Base-by-base conservation (phyloP, 2,797 vertebrate species). In the Meda fulgida region DNA sequence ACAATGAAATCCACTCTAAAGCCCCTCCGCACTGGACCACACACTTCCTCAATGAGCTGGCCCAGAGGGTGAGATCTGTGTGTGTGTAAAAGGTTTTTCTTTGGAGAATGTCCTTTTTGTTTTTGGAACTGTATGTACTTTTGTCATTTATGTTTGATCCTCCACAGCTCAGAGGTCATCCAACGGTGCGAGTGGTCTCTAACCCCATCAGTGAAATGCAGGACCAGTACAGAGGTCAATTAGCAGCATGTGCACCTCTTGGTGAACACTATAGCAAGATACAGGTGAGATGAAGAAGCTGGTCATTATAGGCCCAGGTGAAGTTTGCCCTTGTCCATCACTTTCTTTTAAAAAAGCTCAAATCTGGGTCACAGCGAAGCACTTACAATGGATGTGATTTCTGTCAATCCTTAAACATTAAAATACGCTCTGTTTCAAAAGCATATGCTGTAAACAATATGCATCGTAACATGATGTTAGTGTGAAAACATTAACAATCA, bases 11-110 rank as follows among this genome's bases (percentile, higher is more conserved):
- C 21, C 82, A 86, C 60, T 83, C 87, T 29, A 88, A 87, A 75
- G 85, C 90, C 23, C 29, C 86, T 18, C 86, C 89, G 8, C 90
- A 92, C 85, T 90, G 89, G 88, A 75, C 46, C 51, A 81, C 86
- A 21, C 84, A 88, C 80, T 87, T 75, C 40, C 46, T 91, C 67
- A 78, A 72, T 26, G 78, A 87, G 10, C 60, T 92, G 84, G 83
- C 81, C n/a, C 80, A 90, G 40, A 87, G 60, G 90, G 89, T 91
- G 78, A 88, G 83, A 46, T 38, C 2, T 63, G 43, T 85, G 26
- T 31, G 21, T 46, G 34, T 81, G 63, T 78, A 46, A 21, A 19
- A 40, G 13, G 21, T 65, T n/a, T 83, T 67, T 66, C 7, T 66
- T 67, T 67, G 7, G 76, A 73, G 19, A 58, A 46, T 14, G 1